These are phyloP conservation scores for Epiblema foenella DNA, from an alignment of 2,888 invertebrate species.

Conservation along the genomic window DNA sequence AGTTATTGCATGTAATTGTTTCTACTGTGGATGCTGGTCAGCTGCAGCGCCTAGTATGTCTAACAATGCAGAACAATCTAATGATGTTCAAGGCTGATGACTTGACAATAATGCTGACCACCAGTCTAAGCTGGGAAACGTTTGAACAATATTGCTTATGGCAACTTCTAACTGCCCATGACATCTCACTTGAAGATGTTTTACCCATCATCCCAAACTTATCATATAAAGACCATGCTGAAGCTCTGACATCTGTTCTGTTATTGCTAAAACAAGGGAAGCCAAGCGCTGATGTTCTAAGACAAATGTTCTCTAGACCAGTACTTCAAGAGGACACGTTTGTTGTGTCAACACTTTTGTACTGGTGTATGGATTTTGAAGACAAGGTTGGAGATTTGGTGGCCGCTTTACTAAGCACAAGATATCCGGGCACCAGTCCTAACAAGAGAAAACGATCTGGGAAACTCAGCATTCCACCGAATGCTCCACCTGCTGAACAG, in stretches of 20 bases:
- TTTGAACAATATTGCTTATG: conserved; percentile 98
- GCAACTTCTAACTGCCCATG: conserved; percentile 97
- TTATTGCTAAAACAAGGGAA: conserved; percentile 96
- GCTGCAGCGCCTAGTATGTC: conserved; percentile 95
- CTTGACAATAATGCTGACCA: conserved; percentile 89
- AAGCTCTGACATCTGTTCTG: conserved; percentile 95
- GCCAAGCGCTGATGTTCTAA: conserved; percentile 93
- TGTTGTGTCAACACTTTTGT: conserved; percentile 95
- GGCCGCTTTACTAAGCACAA: conserved; percentile 90
- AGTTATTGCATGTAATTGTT: conserved; percentile 94
- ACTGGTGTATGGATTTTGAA: conserved; percentile 97
- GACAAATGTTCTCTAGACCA: conserved; percentile 91
- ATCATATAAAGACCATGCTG: conserved; percentile 93
- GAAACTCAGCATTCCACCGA: conserved; percentile 88
- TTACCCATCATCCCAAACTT: conserved; percentile 90
- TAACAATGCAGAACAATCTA: conserved; percentile 94
- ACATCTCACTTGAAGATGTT: conserved; percentile 96
- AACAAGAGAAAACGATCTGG: conserved; percentile 95
- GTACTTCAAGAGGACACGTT: conserved; percentile 93
- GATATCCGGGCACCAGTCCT: conserved; percentile 94
- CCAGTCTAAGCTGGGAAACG: conserved; percentile 97
- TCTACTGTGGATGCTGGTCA: conserved; percentile 95
- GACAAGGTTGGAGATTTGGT: conserved; percentile 94
- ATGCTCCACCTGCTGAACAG: conserved; percentile 92
- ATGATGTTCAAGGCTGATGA: conserved; percentile 93